Evolutionary conservation across 2,797 vertebrate species (phyloP), one percentile per base, ranked within the genome.

Genomic region (Lerista edwardsae): DNA sequence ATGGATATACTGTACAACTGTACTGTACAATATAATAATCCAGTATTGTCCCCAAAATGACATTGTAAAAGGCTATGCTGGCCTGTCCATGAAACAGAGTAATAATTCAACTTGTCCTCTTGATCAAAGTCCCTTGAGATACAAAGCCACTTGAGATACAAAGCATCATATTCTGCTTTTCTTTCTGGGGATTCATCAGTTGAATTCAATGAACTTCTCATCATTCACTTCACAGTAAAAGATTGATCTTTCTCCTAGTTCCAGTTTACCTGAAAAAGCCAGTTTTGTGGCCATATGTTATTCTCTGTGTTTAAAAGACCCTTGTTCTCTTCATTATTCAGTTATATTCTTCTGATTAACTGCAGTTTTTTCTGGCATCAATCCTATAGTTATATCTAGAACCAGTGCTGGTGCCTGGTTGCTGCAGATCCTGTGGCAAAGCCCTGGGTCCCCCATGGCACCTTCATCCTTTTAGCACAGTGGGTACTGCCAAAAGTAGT

Each of bases 71-170:
- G 27, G 12, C 67, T 59, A 9, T 71, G 57, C 59, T 23, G 67
- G 51, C 34, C 34, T 71, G 4, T 31, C 65, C 27, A n/a, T 80
- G 67, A 71, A 71, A 71, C 34, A 59, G 21, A 80, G 25, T 80
- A 80, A 72, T 72, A 71, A 80, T 34, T 72, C 36, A 27, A n/a
- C 67, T 25, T 61, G 39, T 71, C 67, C 11, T 71, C 79, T 71
- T 80, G 79, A 71, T 59, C 67, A 41, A 57, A 80, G 15, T 59
- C 67, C 36, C 67, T 71, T 80, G 79, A 80, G 79, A 71, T 71
- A 39, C 27, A 71, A 80, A 57, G 44, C 27, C 67, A 27, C 67
- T 71, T 80, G 67, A 80, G 79, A 71, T 71, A 57, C 27, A 71
- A 80, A 71, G 44, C 27, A 80, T 80, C 34, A 71, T 34, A 27